These are phyloP conservation scores for Plodia interpunctella DNA, from an alignment of 1,140 invertebrate genomes.

Conservation along the genomic window DNA sequence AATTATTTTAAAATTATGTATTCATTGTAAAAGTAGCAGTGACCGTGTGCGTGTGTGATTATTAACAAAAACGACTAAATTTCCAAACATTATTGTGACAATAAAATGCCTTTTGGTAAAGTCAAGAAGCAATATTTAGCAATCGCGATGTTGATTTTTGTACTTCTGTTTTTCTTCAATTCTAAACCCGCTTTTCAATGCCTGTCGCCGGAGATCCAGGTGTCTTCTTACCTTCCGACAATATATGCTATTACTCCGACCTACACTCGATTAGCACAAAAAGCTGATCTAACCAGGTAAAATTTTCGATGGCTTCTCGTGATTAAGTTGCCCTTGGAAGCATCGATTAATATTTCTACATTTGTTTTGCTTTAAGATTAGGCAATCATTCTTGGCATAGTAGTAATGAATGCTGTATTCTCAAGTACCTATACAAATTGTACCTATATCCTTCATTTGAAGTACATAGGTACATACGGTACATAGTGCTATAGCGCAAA, in stretches of 20 bases:
- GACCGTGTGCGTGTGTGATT: conserved; percentile 8
- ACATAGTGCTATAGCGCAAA: too few relatives aligned
- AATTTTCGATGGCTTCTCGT: too few relatives aligned
- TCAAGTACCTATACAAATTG: too few relatives aligned
- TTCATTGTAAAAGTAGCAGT: conserved; percentile 9
- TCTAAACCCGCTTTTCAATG: conserved; percentile 64
- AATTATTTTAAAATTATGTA: conserved; percentile 11
- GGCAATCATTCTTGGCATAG: conserved; percentile 30
- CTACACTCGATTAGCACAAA: conserved; percentile 92
- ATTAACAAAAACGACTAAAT: conserved; percentile 12
- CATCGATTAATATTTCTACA: conserved; percentile 23
- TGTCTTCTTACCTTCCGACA: conserved; percentile 74
- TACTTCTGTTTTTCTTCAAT: conserved; percentile 67
- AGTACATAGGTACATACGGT: too few relatives aligned
- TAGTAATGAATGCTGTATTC: too few relatives aligned
- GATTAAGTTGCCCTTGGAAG: conserved; percentile 55
- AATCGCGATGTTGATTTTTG: conserved; percentile 66
- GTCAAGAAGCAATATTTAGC: conserved; percentile 71
- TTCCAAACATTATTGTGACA: conserved; percentile 28
- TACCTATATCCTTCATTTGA: too few relatives aligned
- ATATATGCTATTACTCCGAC: conserved; percentile 97
- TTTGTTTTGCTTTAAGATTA: conserved; percentile 39
- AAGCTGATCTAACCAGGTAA: conserved; percentile 94
- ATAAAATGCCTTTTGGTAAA: conserved; percentile 70
- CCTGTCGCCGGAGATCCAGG: conserved; percentile 49